Evolutionary conservation across 2,113 vertebrate genomes (phyloP).

Genomic region (Prolemur simus): DNA sequence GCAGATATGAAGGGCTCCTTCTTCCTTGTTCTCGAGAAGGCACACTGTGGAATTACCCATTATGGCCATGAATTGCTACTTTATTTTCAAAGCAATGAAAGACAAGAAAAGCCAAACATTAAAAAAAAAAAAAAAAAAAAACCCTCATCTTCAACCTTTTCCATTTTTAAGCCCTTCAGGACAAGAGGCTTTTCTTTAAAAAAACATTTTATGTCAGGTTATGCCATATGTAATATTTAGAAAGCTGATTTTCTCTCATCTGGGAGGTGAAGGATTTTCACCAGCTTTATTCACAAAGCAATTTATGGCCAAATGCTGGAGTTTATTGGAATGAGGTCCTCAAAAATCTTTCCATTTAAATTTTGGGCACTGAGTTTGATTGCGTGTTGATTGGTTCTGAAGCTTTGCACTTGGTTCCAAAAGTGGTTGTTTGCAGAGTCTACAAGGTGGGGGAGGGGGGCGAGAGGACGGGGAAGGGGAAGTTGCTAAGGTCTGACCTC

Average conservation of each 20-base stretch:
- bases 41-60: constrained; percentile 48
- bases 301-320: constrained; percentile 40
- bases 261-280: constrained; percentile 54
- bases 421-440: neutral
- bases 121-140: constrained; percentile 45
- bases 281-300: neutral
- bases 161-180: constrained; percentile 63
- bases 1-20: constrained; percentile 27
- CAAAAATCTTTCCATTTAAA: constrained; percentile 33
- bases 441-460: neutral
- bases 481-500: neutral
- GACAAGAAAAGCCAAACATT: constrained; percentile 64
- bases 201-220: constrained; percentile 65
- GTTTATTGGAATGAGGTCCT: constrained; percentile 41
- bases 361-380: constrained; percentile 9
- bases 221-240: constrained; percentile 51
- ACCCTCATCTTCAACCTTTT: constrained; percentile 57
- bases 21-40: constrained; percentile 50
- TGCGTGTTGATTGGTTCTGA: neutral
- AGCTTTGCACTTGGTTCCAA: constrained; percentile 33
- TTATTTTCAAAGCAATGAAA: constrained; percentile 71
- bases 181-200: constrained; percentile 53
- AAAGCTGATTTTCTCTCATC: constrained; percentile 58
- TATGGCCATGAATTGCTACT: constrained; percentile 67
- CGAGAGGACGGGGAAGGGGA: neutral